Base-by-base conservation (phyloP, 2,888 invertebrate genomes). In the Mesorhabditis belari region DNA sequence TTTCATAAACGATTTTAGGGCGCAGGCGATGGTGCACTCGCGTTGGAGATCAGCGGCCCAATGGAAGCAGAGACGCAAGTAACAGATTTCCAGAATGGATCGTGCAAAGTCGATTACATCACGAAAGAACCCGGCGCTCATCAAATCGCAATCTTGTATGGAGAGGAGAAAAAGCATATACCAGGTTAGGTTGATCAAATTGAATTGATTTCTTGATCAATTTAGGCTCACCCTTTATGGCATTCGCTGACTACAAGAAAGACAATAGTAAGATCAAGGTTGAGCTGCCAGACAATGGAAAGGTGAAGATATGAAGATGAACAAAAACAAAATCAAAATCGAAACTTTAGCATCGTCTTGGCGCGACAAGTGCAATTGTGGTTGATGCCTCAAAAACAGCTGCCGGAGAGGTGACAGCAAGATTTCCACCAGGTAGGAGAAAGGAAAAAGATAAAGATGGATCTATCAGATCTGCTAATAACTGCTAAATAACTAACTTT, bases 1-100 rank as follows among this genome's bases (percentile, higher is more conserved):
- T n/a, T n/a, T n/a, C n/a, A n/a, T n/a, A n/a, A n/a, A n/a, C n/a
- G n/a, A n/a, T 57, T 64, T 3, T 58, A 73, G 71, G 95, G 96
- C 82, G 96, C 95, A 3, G 96, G 96, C 0, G 92, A 93, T 29
- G 96, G 96, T 0, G 90, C 91, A 55, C 85, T 98, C 61, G 92
- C 93, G 56, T 92, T 96, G 70, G 93, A 93, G 0, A 89, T 96
- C 53, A 94, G 95, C 82, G 96, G 96, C 0, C 96, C 96, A 3
- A 92, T 92, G 84, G 95, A 95, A 83, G 94, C 94, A 3, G 59
- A 66, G 12, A 63, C 63, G 6, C 49, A 54, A 25, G 62, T 71
- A 19, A 27, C 53, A 65, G 91, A 91, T 80, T 90, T 90, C 79
- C 89, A 91, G 83, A 95, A 98, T 81, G 96, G 96, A 49, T 95